Conservation (phyloP, 1,140 invertebrate species). For the Polypedilum pembai region DNA sequence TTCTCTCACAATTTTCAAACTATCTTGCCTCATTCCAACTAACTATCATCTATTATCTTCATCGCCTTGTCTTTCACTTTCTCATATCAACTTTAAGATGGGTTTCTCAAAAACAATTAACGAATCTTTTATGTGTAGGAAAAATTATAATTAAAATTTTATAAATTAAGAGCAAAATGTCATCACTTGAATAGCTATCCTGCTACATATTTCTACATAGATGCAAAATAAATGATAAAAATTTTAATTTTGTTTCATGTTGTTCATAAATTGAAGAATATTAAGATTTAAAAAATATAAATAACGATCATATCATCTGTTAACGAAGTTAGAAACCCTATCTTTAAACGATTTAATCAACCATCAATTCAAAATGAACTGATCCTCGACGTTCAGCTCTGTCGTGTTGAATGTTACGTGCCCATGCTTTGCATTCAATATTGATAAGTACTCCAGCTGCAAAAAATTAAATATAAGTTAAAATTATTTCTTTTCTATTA, state of each 20-base stretch:
- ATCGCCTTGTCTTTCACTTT: neutral
- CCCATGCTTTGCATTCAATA: conserved; percentile 95
- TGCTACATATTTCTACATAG: neutral
- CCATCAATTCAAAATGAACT: conserved; percentile 92
- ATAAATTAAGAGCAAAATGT: too few relatives aligned
- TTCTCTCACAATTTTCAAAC: neutral
- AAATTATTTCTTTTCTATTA: neutral
- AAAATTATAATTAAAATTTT: too few relatives aligned
- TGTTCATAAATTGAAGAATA: neutral
- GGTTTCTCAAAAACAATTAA: too few relatives aligned
- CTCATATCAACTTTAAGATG: too few relatives aligned
- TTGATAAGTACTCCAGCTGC: conserved; percentile 82
- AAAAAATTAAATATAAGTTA: conserved; percentile 35
- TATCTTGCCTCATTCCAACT: neutral
- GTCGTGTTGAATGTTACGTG: conserved; percentile 84
- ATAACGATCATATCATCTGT: neutral
- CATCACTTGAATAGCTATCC: too few relatives aligned
- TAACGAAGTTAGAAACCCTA: conserved; percentile 26
- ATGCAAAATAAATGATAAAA: conserved; percentile 4
- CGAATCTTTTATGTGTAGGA: too few relatives aligned
- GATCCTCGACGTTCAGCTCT: conserved; percentile 80
- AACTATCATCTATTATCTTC: neutral
- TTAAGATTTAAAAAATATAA: neutral
- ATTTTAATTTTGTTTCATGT: neutral
- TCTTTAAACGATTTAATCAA: conserved; percentile 65